Evolutionary conservation across 2,113 vertebrate species (phyloP), one percentile per base, ranked within the genome.

Genomic region (Eulacestoma nigropectus): DNA sequence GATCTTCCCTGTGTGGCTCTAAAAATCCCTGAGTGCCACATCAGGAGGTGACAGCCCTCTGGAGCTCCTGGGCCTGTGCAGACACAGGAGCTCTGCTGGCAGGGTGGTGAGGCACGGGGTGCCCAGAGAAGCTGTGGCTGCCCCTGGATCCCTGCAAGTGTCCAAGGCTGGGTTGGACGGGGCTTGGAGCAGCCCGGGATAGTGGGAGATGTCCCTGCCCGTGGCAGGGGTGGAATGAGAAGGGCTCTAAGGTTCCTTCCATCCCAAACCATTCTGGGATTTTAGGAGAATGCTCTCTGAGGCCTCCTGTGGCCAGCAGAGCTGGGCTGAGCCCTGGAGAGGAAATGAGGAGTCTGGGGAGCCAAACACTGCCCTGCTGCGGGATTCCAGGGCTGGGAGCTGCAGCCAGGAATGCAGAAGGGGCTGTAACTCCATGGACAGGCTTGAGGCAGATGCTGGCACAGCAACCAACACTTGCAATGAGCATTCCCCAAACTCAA

Each of bases 401-500:
- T 76, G 83, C 46, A 32, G 35, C 3, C 3, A 29, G 76, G 39
- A 35, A 10, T 23, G 55, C 33, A 50, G 2, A 2, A 29, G n/a
- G 46, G 37, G 62, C 49, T 72, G 67, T 1, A 15, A 2, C 37
- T 73, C 63, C 59, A 10, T 0, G 14, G 75, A 37, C 70, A 49
- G 35, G 3, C 60, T 7, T 2, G 19, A 33, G 88, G 87, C 55
- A 18, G 39, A 7, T 2, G 23, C 7, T 89, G 81, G 84, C 87
- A n/a, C 70, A 56, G 89, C 69, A 62, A 1, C 26, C 42, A 4
- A 0, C 19, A 3, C 32, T 62, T 35, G 63, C 85, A 69, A 0
- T 0, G 0, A 1, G 30, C 30, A 1, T 27, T 35, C 79, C 49
- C 44, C 0, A 4, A 62, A 39, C 4, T n/a, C 72, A 16, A 35